Base-by-base conservation (phyloP, 23 tunicate genomes). In the Diplosoma virens region DNA sequence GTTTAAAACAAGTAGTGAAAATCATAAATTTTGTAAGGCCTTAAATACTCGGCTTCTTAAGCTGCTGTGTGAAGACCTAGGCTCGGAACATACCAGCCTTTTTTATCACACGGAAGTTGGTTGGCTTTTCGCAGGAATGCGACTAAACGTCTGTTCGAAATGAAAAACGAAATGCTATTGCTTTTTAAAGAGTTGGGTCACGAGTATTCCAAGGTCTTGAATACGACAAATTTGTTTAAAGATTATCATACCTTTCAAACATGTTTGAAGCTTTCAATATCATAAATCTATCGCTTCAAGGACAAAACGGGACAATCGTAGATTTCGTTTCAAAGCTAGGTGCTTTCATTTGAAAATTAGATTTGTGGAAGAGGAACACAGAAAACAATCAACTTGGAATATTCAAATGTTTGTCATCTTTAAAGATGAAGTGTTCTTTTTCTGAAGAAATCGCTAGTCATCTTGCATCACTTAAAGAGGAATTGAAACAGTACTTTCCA, bases 21-120 rank as follows among this genome's bases (percentile, higher is more conserved):
- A 65, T 79, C 3, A 66, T 79, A 37, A 79, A 79, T 47, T 37
- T 79, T 65, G 61, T 79, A 2, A 79, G 66, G 74, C 83, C 47
- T 37, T 64, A 30, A 79, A 64, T 79, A 67, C 84, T 52, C 67
- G 84, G 59, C 52, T 80, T 71, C 54, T 67, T 3, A 67, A 80
- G 77, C 76, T n/a, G 48, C 67, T 67, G 32, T 67, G 84, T 80
- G 77, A 67, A 67, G 76, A 53, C 56, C 53, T 80, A 17, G 76
- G 84, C 67, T 67, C 77, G 20, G 84, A 68, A 20, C 76, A 67
- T 33, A 67, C 76, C 23, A 34, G 32, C 68, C 76, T 68, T 34
- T 67, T 80, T 9, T 80, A 67, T 53, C 56, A 68, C 53, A 53
- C 67, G 4, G 76, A 80, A 32, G 76, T 80, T 28, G 67, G 77